Evolutionary conservation across 2,888 invertebrate species (phyloP).

Genomic region (Hololepta plana): DNA sequence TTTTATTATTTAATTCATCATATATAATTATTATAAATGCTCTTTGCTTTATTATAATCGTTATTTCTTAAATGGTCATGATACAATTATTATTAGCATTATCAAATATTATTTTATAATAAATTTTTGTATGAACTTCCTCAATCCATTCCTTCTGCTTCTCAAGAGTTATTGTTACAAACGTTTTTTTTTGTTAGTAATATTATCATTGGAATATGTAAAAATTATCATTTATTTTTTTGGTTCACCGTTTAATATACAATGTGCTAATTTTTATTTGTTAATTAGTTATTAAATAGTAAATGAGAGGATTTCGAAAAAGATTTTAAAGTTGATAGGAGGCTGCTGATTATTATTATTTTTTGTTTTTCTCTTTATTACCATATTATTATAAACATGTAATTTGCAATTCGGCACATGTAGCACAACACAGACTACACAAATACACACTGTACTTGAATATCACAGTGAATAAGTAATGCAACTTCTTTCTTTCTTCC

Average conservation of each 20-base stretch:
- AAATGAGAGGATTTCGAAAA: too few relatives aligned
- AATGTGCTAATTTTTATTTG: neutral
- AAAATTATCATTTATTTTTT: neutral
- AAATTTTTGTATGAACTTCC: too few relatives aligned
- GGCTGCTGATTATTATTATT: constrained; percentile 1
- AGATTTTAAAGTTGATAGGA: too few relatives aligned
- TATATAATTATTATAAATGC: too few relatives aligned
- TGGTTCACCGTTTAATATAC: neutral
- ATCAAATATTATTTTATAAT: neutral
- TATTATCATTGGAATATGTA: neutral
- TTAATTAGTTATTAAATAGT: too few relatives aligned
- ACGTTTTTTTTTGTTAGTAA: constrained; percentile 1
- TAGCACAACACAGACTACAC: constrained; percentile 24
- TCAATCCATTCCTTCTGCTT: too few relatives aligned
- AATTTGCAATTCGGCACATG: constrained; percentile 19
- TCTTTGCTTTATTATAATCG: too few relatives aligned
- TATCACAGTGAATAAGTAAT: constrained; percentile 28
- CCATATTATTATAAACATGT: constrained; percentile 13
- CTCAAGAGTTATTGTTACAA: constrained; percentile 1
- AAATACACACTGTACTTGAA: constrained; percentile 25
- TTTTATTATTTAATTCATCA: too few relatives aligned
- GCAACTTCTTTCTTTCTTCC: too few relatives aligned
- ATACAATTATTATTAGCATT: neutral
- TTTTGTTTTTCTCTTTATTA: constrained; percentile 9
- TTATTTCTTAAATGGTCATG: neutral